A percentile compares a stretch with the other conserved stretches of the same genome.
phyloP scores from a whole-genome alignment of 2,113 vertebrate genomes.

The Coracopsis vasa region DNA sequence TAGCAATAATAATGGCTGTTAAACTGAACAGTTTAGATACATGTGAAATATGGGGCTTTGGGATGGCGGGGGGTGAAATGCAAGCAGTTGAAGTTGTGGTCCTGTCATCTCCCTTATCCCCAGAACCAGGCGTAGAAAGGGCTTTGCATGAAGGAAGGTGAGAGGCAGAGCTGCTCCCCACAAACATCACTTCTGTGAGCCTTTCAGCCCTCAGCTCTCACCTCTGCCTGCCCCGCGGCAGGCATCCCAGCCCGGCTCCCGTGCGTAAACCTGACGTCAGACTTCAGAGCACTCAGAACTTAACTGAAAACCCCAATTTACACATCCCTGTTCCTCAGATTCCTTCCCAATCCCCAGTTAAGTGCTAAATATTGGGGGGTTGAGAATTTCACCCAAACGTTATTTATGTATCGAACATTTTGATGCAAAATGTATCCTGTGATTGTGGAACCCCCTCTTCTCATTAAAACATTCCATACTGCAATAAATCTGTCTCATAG shows the following conservation, averaged over 20 bases:
- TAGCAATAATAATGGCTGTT: neutral
- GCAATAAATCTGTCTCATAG: conserved; percentile 69
- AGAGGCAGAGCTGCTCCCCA: neutral
- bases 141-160: neutral
- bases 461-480: conserved; percentile 70
- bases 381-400: neutral
- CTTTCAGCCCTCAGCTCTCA: neutral
- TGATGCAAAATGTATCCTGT: neutral
- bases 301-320: conserved; percentile 17
- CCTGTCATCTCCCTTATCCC: neutral
- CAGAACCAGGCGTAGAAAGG: neutral
- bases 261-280: conserved; percentile 40
- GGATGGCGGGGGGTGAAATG: neutral
- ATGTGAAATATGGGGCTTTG: rapidly evolving
- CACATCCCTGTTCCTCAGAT: conserved; percentile 22
- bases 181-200: neutral
- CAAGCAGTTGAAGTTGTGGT: neutral
- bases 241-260: neutral
- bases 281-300: neutral
- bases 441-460: conserved; percentile 41
- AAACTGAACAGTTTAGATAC: neutral
- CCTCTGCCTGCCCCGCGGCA: neutral
- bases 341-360: conserved; percentile 55
- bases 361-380: neutral
- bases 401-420: conserved; percentile 8